These are phyloP conservation scores for Tipula lateralis DNA, from an alignment of 2,888 invertebrate genomes.

Conservation along the genomic window DNA sequence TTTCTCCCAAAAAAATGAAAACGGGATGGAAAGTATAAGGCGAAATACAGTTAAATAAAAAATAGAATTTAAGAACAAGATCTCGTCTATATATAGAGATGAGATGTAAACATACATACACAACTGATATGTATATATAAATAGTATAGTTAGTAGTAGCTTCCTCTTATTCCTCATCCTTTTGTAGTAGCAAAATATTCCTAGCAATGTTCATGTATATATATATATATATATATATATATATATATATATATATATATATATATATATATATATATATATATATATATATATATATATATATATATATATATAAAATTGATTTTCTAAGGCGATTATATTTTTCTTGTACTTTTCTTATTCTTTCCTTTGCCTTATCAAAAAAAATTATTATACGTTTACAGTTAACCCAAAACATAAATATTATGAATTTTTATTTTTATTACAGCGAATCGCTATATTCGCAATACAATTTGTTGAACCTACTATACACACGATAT, in stretches of 20 bases:
- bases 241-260: background rate
- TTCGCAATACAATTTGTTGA: background rate
- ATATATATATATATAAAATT: constrained; percentile 33
- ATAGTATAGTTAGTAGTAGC: background rate
- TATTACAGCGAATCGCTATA: background rate
- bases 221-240: too few species aligned
- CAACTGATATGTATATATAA: background rate
- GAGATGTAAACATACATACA: background rate
- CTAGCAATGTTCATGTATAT: background rate
- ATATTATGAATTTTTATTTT: constrained; percentile 27
- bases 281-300: background rate
- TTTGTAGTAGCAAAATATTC: too few species aligned
- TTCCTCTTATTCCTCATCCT: background rate
- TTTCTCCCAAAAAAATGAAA: background rate
- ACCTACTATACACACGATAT: background rate
- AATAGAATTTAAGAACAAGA: background rate
- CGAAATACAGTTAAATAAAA: background rate
- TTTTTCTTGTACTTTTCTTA: constrained; percentile 24
- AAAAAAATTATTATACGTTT: background rate
- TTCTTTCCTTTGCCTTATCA: background rate
- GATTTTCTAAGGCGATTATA: constrained; percentile 30
- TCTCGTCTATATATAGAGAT: background rate
- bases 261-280: background rate
- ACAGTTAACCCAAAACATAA: constrained; percentile 24
- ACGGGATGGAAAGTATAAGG: background rate